Percentiles rank a stretch among this genome's conserved stretches.
These are phyloP conservation scores for Tetraneura akinire DNA, from an alignment of 1,140 invertebrate genomes.

Conservation along the genomic window DNA sequence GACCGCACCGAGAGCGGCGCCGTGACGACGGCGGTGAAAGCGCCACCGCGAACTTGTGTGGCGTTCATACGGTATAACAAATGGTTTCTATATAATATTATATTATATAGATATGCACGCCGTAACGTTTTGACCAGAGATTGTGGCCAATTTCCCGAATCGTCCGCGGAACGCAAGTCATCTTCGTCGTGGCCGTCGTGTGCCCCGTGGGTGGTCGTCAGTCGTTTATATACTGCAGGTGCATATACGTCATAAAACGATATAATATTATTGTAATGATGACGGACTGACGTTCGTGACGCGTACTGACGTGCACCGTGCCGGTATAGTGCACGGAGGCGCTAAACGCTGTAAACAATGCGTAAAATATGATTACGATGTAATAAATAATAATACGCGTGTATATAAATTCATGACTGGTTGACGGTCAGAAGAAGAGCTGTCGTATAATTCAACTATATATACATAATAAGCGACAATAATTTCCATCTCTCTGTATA, in stretches of 20 bases:
- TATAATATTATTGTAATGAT: neutral
- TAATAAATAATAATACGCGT: too few relatives aligned
- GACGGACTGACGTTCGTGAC: constrained; percentile 16
- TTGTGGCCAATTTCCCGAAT: constrained; percentile 42
- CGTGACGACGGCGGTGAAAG: constrained; percentile 36
- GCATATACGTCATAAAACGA: too few relatives aligned
- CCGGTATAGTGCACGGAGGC: too few relatives aligned
- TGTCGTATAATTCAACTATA: too few relatives aligned
- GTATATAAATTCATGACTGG: too few relatives aligned
- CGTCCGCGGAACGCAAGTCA: constrained; percentile 29
- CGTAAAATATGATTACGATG: neutral
- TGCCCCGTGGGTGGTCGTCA: constrained; percentile 42
- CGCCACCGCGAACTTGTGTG: constrained; percentile 47
- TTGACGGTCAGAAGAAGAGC: neutral
- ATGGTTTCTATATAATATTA: too few relatives aligned
- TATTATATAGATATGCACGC: too few relatives aligned
- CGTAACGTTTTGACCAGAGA: constrained; percentile 23
- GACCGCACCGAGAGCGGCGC: constrained; percentile 31
- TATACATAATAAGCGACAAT: too few relatives aligned
- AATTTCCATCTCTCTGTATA: too few relatives aligned
- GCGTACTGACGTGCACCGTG: neutral
- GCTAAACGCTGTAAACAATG: constrained; percentile 35
- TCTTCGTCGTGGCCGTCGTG: constrained; percentile 42
- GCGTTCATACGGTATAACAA: neutral
- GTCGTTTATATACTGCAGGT: too few relatives aligned